Conservation (phyloP, 2,888 invertebrate genomes). For the Calephelis perditalis region DNA sequence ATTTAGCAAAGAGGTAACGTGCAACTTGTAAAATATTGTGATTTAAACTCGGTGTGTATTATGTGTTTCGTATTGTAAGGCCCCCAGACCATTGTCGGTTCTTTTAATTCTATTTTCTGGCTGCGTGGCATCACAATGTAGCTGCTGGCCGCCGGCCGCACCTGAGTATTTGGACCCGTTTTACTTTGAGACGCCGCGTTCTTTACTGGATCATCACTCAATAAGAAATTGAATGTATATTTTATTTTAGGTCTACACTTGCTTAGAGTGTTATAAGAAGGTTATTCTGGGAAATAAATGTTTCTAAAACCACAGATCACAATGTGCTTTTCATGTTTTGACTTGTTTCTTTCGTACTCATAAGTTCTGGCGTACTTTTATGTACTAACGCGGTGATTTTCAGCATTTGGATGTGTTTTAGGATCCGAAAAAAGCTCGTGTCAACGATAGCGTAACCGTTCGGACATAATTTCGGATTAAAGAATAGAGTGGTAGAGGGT, state of each 20-base stretch:
- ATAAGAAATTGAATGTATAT: constrained; percentile 33
- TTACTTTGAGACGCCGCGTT: constrained; percentile 56
- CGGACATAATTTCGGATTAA: no score
- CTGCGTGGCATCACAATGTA: constrained; percentile 54
- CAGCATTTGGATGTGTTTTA: no score
- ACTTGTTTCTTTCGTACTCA: not conserved
- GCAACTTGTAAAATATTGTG: constrained; percentile 40
- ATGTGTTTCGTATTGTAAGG: constrained; percentile 57
- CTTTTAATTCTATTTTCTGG: constrained; percentile 66
- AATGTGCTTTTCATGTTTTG: not conserved
- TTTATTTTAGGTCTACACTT: constrained; percentile 23
- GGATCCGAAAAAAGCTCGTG: no score
- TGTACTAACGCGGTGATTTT: no score
- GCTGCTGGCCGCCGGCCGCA: constrained; percentile 46
- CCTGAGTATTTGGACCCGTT: constrained; percentile 66
- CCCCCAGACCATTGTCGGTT: constrained; percentile 59
- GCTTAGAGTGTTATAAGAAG: constrained; percentile 1
- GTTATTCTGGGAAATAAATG: constrained; percentile 4
- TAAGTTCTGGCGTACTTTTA: not conserved
- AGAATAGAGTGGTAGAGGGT: no score
- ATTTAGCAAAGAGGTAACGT: constrained; percentile 8
- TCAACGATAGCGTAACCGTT: no score
- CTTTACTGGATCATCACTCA: constrained; percentile 41
- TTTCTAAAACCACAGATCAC: not conserved
- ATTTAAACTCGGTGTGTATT: constrained; percentile 48